These are phyloP conservation scores for Gephyroberyx darwinii DNA, from an alignment of 2,797 vertebrate genomes.

Conservation along the genomic window DNA sequence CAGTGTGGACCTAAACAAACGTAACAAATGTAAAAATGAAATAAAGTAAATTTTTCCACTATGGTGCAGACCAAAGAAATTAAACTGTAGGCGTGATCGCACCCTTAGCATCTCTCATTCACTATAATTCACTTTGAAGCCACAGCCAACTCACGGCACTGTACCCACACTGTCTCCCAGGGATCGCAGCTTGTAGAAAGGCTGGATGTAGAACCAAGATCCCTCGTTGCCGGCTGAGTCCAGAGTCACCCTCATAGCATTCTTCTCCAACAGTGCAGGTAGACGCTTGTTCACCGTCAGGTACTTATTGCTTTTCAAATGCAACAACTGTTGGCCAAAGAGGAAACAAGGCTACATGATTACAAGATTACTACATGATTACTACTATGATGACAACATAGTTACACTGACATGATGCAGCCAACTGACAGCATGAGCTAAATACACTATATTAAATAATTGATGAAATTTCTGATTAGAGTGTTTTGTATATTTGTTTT, in stretches of 20 bases:
- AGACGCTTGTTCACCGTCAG: conserved; percentile 98
- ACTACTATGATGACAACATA: no score
- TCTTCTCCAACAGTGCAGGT: conserved; percentile 96
- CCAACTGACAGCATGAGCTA: not conserved
- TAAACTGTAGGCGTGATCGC: not conserved
- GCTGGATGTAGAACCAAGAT: conserved; percentile 99
- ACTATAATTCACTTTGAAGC: conserved; percentile 48
- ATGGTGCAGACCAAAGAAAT: no score
- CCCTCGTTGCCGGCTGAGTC: conserved; percentile 97
- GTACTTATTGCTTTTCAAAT: conserved; percentile 99
- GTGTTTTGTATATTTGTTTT: no score
- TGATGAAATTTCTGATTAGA: not conserved
- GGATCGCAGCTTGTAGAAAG: conserved; percentile 97
- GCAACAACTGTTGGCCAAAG: conserved; percentile 85
- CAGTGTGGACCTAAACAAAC: no score
- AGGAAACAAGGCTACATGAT: not conserved
- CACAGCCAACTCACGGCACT: conserved; percentile 31
- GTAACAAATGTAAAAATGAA: no score
- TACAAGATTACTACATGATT: no score
- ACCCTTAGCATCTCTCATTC: conserved; percentile 22
- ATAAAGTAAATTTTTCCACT: no score
- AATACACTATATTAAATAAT: not conserved
- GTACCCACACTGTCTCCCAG: conserved; percentile 94
- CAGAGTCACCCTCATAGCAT: conserved; percentile 96
- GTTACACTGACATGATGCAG: conserved; percentile 1